phyloP scores from a whole-genome alignment of 2,888 invertebrate genomes.

The Drosophila flavopinicola region DNA sequence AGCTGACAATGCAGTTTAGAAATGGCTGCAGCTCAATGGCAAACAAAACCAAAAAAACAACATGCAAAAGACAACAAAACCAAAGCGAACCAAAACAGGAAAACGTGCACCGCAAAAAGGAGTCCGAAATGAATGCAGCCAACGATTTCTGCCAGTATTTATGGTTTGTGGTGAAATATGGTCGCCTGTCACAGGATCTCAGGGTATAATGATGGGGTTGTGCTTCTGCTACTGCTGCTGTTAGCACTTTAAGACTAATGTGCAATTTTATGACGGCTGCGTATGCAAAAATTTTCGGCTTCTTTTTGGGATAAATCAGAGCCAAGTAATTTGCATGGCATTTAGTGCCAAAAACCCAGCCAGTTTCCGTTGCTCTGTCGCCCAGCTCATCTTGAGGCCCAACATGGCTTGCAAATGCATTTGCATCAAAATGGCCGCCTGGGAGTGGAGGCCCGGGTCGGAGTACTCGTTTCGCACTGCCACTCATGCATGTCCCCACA shows the following conservation, averaged over 20 bases:
- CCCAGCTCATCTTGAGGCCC: constrained; percentile 37
- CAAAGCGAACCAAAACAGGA: neutral
- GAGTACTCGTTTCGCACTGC: constrained; percentile 48
- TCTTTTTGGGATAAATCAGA: constrained; percentile 50
- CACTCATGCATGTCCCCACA: constrained; percentile 63
- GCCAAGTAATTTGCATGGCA: constrained; percentile 66
- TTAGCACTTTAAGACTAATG: constrained; percentile 29
- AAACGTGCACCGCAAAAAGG: neutral
- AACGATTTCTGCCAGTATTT: constrained; percentile 3
- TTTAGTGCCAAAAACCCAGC: constrained; percentile 45
- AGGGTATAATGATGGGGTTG: neutral
- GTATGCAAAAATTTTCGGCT: constrained; percentile 9
- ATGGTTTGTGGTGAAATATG: constrained; percentile 11
- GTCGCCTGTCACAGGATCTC: neutral
- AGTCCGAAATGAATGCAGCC: constrained; percentile 2
- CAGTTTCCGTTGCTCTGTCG: too few species aligned
- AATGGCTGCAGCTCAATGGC: constrained; percentile 8
- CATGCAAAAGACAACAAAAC: constrained; percentile 16
- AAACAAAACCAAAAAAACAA: constrained; percentile 13
- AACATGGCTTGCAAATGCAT: constrained; percentile 66
- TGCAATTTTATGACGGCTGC: constrained; percentile 10
- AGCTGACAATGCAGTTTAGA: constrained; percentile 29
- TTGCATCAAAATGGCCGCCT: constrained; percentile 67
- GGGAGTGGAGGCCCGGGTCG: constrained; percentile 4
- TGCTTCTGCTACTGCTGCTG: neutral